These are phyloP conservation scores for Eupeodes latifasciatus DNA, from an alignment of 2,888 invertebrate genomes.

Conservation along the genomic window DNA sequence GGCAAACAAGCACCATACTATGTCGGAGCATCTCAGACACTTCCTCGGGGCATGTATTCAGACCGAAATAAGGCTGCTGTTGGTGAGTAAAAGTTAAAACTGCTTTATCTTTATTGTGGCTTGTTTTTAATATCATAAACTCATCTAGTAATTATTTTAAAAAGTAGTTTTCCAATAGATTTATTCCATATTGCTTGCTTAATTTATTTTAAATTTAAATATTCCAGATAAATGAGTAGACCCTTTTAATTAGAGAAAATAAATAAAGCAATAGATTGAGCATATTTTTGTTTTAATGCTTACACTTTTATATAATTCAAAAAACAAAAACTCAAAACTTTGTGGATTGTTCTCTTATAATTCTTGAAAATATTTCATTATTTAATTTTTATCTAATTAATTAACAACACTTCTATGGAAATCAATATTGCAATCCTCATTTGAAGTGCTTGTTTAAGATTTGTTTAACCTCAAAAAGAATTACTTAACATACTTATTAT, in stretches of 20 bases:
- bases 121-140: background rate
- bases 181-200: background rate
- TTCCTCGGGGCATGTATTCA: slow-evolving; percentile 85
- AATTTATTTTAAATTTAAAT: background rate
- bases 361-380: too few relatives aligned
- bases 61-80: slow-evolving; percentile 83
- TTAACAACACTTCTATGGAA: too few relatives aligned
- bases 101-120: background rate
- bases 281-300: too few relatives aligned
- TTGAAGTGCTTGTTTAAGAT: too few relatives aligned
- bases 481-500: too few relatives aligned
- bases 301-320: too few relatives aligned
- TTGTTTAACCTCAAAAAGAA: too few relatives aligned
- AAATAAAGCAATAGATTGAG: too few relatives aligned
- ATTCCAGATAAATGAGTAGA: background rate
- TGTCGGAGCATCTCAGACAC: slow-evolving; percentile 83
- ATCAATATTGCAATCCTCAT: too few relatives aligned
- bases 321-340: too few relatives aligned
- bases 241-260: background rate
- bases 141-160: background rate
- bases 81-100: slow-evolving; percentile 79
- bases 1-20: slow-evolving; percentile 84
- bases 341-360: too few relatives aligned
- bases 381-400: too few relatives aligned
- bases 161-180: background rate